Percentiles rank a stretch among this genome's conserved stretches.
Evolutionary conservation across 2,797 vertebrate genomes (phyloP).

Genomic region (Macrochelys suwanniensis): DNA sequence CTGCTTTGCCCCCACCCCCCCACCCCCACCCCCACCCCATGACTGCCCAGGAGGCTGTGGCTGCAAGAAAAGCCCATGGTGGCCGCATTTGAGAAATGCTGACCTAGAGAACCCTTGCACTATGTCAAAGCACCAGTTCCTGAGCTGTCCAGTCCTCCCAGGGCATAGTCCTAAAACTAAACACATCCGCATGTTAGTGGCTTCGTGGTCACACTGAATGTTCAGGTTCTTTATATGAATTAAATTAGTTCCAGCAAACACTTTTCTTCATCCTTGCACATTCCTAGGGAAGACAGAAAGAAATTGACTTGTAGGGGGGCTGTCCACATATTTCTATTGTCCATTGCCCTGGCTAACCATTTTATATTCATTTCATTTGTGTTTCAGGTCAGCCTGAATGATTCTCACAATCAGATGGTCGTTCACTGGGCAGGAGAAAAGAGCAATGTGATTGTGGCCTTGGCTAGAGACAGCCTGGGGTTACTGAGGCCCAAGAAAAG

Average conservation of each 20-base stretch:
- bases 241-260: fast-evolving
- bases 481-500: constrained; percentile 90
- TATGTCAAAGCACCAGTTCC: background rate
- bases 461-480: constrained; percentile 93
- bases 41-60: too few relatives aligned
- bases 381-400: constrained; percentile 93
- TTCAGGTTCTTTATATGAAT: background rate
- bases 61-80: too few relatives aligned
- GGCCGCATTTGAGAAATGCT: too few relatives aligned
- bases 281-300: background rate
- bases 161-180: fast-evolving
- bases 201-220: background rate
- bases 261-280: background rate
- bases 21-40: too few relatives aligned
- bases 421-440: constrained; percentile 99
- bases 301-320: fast-evolving
- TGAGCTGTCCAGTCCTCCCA: fast-evolving
- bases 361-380: background rate
- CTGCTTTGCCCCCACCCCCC: too few relatives aligned
- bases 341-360: background rate
- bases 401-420: constrained; percentile 99
- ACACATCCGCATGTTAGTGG: too few relatives aligned
- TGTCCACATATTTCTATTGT: fast-evolving
- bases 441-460: constrained; percentile 95
- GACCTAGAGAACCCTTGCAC: background rate